A percentile compares a stretch with the other conserved stretches of the same genome.
These are phyloP conservation scores for Hypanus sabinus DNA, from an alignment of 2,113 vertebrate species.

Conservation along the genomic window DNA sequence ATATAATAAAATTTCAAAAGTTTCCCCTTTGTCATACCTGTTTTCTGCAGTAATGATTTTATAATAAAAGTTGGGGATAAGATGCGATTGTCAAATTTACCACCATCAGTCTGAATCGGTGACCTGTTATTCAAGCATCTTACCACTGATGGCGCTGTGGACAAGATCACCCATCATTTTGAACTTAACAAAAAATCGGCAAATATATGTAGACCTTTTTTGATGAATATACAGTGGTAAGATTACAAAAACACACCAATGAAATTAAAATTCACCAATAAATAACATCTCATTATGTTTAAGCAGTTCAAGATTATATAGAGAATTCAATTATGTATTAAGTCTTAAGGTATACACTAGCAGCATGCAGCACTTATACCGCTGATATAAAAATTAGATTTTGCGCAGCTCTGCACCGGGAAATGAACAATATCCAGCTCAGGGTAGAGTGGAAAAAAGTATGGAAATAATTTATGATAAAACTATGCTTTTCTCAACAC, in stretches of 20 bases:
- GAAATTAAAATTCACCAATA: background rate
- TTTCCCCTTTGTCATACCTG: background rate
- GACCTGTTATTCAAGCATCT: background rate
- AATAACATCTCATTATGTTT: background rate
- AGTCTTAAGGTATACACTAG: background rate
- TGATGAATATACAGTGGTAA: background rate
- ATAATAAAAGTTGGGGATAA: background rate
- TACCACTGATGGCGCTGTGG: background rate
- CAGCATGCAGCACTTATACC: background rate
- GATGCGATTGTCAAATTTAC: background rate
- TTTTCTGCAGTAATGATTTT: background rate
- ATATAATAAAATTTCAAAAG: background rate
- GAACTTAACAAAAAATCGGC: background rate
- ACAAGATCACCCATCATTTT: background rate
- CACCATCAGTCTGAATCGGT: background rate
- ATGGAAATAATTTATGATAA: background rate
- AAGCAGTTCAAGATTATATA: background rate
- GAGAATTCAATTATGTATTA: background rate
- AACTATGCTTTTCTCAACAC: background rate
- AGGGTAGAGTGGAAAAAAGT: background rate
- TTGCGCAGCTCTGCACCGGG: background rate
- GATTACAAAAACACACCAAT: background rate
- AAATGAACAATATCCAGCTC: background rate
- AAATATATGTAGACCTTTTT: background rate
- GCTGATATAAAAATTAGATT: background rate